Base-by-base conservation (phyloP, 2,888 invertebrate species). In the Apoderus coryli region DNA sequence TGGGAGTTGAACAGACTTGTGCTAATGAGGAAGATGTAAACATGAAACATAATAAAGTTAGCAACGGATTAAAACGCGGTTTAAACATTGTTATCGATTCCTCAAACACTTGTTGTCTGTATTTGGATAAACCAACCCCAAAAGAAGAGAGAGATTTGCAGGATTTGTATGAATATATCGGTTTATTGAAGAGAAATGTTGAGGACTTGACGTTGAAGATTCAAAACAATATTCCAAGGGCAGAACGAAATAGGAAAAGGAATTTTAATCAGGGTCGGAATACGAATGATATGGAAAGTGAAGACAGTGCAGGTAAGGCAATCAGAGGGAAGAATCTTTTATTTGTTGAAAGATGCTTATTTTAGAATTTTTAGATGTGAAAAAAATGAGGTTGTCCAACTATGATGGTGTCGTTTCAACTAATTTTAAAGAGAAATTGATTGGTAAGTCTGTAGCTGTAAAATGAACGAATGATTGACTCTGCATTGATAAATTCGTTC, bases 181-280 rank as follows among this genome's bases (percentile, higher is more conserved):
- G 14, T 6, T 36, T 35, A 26, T 32, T 45, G 5, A 42, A 45
- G 16, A 38, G 34, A 14, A 38, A 33, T 11, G 29, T 44, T 24
- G 29, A 42, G 14, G 13, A 32, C 7, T 33, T 23, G 7, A 22
- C 27, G 13, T 25, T 35, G 22, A 22, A 29, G 5, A 32, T 28
- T 5, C 36, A 34, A 15, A 42, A 43, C 25, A 37, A 37, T 14
- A 31, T 35, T 19, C 37, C 31, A 11, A 25, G 7, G 16, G 22
- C 16, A 6, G 32, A 19, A 19, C 24, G 22, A 13, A 41, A 44
- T 14, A 33, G 40, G 12, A 41, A 39, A 29, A 10, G 36, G 4
- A 30, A 38, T 19, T n/a, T n/a, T n/a, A n/a, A n/a, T n/a, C n/a
- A n/a, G n/a, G 19, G 19, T 6, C n/a, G 19, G n/a, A n/a, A 19